Conservation (phyloP, 2,888 invertebrate genomes). For the Siphlonurus alternatus region DNA sequence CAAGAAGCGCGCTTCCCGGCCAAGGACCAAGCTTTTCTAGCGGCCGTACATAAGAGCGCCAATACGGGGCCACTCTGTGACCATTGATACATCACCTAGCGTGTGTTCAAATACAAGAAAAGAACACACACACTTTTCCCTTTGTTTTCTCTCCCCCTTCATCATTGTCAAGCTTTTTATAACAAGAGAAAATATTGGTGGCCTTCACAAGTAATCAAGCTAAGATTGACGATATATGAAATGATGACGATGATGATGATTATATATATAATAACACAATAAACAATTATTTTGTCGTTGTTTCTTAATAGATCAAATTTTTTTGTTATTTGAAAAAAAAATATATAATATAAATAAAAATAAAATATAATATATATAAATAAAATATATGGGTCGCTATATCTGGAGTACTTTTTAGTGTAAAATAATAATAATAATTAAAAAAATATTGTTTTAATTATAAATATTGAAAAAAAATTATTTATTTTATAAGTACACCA, state of each 20-base stretch:
- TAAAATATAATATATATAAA: not conserved
- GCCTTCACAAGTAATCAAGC: not conserved
- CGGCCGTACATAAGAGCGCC: not conserved
- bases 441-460: not conserved
- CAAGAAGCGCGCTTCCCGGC: not conserved
- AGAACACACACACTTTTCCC: not conserved
- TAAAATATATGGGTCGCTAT: not conserved
- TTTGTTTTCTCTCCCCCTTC: not conserved
- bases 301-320: not conserved
- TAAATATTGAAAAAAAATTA: not conserved
- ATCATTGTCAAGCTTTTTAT: not conserved
- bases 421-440: not conserved
- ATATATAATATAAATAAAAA: not conserved
- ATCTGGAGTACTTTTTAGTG: not conserved
- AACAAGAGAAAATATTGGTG: not conserved
- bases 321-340: not conserved
- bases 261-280: not conserved
- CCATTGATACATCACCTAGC: not conserved
- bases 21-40: not conserved
- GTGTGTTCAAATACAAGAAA: not conserved
- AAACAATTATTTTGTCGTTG: not conserved
- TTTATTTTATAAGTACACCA: not conserved
- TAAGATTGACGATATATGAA: not conserved
- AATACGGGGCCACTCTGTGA: no score
- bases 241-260: not conserved